Conservation (phyloP, 1,140 invertebrate genomes). For the Drosophila prosaltans region DNA sequence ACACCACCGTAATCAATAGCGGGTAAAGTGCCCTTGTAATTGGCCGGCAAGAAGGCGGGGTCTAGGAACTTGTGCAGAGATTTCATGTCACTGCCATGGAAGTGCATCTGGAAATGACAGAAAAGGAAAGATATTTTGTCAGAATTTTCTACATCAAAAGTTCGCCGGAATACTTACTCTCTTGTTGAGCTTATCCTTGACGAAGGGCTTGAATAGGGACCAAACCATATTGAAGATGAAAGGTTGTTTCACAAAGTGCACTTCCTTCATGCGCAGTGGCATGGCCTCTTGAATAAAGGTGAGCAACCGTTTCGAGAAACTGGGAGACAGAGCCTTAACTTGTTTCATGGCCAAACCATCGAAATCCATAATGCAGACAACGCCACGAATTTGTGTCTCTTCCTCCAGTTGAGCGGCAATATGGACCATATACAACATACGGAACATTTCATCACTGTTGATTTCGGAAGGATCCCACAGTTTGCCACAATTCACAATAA, state of each 20-base stretch:
- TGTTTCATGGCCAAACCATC: conserved; percentile 90
- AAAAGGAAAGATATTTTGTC: no score
- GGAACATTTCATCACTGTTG: conserved; percentile 89
- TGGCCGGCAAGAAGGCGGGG: conserved; percentile 88
- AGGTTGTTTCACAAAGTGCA: conserved; percentile 95
- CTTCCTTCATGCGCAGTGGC: conserved; percentile 93
- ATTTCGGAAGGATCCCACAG: conserved; percentile 90
- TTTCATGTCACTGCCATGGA: conserved; percentile 89
- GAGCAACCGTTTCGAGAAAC: conserved; percentile 89
- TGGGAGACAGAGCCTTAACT: conserved; percentile 87
- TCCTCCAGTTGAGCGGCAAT: conserved; percentile 89
- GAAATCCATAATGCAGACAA: conserved; percentile 92
- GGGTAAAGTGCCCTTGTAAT: conserved; percentile 87
- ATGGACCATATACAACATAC: conserved; percentile 91
- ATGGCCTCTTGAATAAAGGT: conserved; percentile 94
- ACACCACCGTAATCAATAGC: conserved; percentile 89
- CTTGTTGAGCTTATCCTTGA: conserved; percentile 91
- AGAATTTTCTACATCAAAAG: no score
- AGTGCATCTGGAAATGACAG: conserved; percentile 89
- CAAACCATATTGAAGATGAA: conserved; percentile 95
- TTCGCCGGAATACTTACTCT: conserved; percentile 84
- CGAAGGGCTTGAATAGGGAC: conserved; percentile 94
- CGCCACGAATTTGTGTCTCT: conserved; percentile 89
- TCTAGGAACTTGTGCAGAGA: conserved; percentile 90
- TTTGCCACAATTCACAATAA: conserved; percentile 81